phyloP scores from a whole-genome alignment of 2,797 vertebrate genomes.

The Morelia viridis region DNA sequence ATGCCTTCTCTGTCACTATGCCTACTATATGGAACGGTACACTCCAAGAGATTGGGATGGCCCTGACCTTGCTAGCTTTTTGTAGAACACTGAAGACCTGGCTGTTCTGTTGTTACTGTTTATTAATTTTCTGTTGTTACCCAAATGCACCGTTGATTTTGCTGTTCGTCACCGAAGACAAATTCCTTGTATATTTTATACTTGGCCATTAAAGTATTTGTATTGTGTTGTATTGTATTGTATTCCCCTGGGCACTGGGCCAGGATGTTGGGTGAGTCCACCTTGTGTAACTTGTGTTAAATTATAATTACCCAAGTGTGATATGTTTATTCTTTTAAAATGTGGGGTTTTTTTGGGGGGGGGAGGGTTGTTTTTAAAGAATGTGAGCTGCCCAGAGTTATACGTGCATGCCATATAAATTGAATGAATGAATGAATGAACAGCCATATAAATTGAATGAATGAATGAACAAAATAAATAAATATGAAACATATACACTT shows the following conservation, averaged over 20 bases:
- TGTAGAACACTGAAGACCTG: background rate
- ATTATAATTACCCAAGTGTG: background rate
- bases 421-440: too few relatives aligned
- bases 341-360: background rate
- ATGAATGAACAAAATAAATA: background rate
- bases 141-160: too few relatives aligned
- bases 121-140: too few relatives aligned
- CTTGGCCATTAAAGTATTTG: too few relatives aligned
- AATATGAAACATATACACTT: background rate
- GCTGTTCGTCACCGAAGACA: too few relatives aligned
- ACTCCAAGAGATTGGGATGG: background rate
- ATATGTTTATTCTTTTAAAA: background rate
- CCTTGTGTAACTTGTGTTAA: background rate
- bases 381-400: background rate
- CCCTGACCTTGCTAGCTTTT: background rate
- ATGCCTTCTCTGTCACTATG: background rate
- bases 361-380: background rate
- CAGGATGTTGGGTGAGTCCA: background rate
- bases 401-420: background rate
- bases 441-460: background rate
- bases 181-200: too few relatives aligned
- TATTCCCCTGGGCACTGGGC: background rate
- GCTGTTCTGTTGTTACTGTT: background rate
- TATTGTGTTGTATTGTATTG: too few relatives aligned
- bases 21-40: background rate